Percentiles rank a stretch among this genome's conserved stretches.
These are phyloP conservation scores for Sphenopsis melanotis DNA, from an alignment of 2,797 vertebrate species.

Conservation along the genomic window DNA sequence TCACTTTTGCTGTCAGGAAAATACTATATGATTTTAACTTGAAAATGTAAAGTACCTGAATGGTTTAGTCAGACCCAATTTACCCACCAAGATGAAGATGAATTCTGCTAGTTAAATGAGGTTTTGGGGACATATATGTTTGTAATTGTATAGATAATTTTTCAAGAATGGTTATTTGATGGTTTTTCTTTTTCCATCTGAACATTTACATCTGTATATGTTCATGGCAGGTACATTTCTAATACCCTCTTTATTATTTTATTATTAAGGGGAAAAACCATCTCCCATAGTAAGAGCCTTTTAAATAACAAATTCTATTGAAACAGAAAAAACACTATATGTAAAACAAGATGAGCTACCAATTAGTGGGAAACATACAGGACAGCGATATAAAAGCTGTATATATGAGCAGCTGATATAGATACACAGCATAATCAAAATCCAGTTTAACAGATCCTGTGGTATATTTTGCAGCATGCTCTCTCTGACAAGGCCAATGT, in stretches of 20 bases:
- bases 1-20: slow-evolving; percentile 2
- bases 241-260: slow-evolving; percentile 13
- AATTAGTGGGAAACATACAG: not conserved
- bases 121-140: slow-evolving; percentile 12
- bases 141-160: slow-evolving; percentile 15
- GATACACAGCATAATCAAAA: not conserved
- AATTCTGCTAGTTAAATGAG: slow-evolving; percentile 52
- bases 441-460: not conserved
- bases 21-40: not conserved
- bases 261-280: not conserved
- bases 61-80: slow-evolving; percentile 34
- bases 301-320: not conserved
- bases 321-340: not conserved
- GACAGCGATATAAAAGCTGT: not conserved
- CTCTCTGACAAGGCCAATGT: slow-evolving; percentile 91
- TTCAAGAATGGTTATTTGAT: slow-evolving; percentile 24
- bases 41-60: slow-evolving; percentile 42
- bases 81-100: not conserved
- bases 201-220: not conserved
- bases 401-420: not conserved
- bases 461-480: slow-evolving; percentile 85
- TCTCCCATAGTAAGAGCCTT: not conserved
- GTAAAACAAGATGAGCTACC: not conserved
- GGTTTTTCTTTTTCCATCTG: slow-evolving; percentile 8
- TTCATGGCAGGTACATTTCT: not conserved